phyloP scores from a whole-genome alignment of 2,888 invertebrate genomes.

The Patella depressa region DNA sequence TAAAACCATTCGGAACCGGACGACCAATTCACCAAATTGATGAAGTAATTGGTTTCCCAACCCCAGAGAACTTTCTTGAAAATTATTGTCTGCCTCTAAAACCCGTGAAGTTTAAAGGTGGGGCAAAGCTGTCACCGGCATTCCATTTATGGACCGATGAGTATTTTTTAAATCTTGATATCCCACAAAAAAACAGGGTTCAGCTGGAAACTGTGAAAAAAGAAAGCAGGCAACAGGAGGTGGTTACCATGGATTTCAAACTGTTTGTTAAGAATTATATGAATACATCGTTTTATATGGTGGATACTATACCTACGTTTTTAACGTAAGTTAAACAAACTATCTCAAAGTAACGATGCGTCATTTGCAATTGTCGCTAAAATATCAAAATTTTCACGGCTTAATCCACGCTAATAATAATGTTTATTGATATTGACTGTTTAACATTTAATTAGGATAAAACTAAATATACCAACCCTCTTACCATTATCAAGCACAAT shows the following conservation, averaged over 20 bases:
- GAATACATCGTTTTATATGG: constrained; percentile 64
- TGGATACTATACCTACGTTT: constrained; percentile 60
- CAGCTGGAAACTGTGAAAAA: constrained; percentile 66
- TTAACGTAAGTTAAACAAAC: constrained; percentile 29
- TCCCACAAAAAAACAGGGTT: constrained; percentile 47
- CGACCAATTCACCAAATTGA: constrained; percentile 55
- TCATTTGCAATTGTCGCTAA: too few species aligned
- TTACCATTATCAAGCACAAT: too few species aligned
- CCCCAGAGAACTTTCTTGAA: constrained; percentile 53
- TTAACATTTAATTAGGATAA: too few species aligned
- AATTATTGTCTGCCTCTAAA: constrained; percentile 52
- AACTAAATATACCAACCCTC: too few species aligned
- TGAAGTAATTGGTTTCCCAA: constrained; percentile 44
- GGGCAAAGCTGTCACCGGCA: constrained; percentile 56
- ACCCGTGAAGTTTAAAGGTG: constrained; percentile 64
- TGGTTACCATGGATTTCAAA: constrained; percentile 54
- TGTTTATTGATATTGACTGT: too few species aligned
- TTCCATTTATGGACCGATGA: constrained; percentile 65
- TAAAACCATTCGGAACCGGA: constrained; percentile 63
- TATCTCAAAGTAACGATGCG: too few species aligned
- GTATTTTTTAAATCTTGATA: constrained; percentile 57
- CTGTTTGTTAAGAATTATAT: constrained; percentile 66
- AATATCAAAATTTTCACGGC: too few species aligned
- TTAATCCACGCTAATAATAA: too few species aligned
- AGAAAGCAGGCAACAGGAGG: constrained; percentile 58